These are phyloP conservation scores for Caenorhabditis sp. DNA, from an alignment of 2,888 invertebrate species.

Conservation along the genomic window DNA sequence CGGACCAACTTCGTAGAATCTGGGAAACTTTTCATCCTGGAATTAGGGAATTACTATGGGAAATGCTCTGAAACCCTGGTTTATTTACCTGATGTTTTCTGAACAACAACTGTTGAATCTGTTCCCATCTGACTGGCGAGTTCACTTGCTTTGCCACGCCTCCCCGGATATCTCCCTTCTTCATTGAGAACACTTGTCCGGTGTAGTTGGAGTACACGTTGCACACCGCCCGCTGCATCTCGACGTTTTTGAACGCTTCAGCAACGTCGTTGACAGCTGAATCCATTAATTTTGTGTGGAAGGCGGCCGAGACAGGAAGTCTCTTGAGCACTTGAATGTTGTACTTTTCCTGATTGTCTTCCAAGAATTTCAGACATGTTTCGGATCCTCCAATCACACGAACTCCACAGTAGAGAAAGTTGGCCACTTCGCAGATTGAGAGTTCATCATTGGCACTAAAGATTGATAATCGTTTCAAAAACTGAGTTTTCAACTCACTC, in stretches of 20 bases:
- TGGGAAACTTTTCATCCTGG: conserved; percentile 77
- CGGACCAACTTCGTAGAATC: conserved; percentile 81
- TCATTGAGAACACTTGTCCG: conserved; percentile 75
- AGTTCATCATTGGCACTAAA: conserved; percentile 65
- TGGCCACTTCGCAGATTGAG: conserved; percentile 80
- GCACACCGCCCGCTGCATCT: conserved; percentile 66
- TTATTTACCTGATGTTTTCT: conserved; percentile 77
- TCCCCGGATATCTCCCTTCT: conserved; percentile 72
- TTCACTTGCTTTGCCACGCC: conserved; percentile 76
- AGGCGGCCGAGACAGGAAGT: conserved; percentile 78
- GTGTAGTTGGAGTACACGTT: conserved; percentile 82
- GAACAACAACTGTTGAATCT: conserved; percentile 80
- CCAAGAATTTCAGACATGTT: conserved; percentile 74
- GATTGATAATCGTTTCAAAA: background rate
- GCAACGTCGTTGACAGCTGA: conserved; percentile 68
- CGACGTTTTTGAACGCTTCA: conserved; percentile 61
- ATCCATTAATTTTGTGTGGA: conserved; percentile 80
- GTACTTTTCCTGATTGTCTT: conserved; percentile 75
- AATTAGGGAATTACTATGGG: background rate
- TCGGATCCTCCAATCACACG: conserved; percentile 78
- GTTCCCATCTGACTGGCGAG: conserved; percentile 82
- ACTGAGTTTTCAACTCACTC: conserved; percentile 14
- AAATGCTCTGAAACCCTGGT: conserved; percentile 5
- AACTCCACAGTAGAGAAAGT: conserved; percentile 79
- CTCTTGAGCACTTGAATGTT: conserved; percentile 78